Evolutionary conservation across 53 echinoderm and acorn worm species (phyloP).

Genomic region (Actinopyga echinites): DNA sequence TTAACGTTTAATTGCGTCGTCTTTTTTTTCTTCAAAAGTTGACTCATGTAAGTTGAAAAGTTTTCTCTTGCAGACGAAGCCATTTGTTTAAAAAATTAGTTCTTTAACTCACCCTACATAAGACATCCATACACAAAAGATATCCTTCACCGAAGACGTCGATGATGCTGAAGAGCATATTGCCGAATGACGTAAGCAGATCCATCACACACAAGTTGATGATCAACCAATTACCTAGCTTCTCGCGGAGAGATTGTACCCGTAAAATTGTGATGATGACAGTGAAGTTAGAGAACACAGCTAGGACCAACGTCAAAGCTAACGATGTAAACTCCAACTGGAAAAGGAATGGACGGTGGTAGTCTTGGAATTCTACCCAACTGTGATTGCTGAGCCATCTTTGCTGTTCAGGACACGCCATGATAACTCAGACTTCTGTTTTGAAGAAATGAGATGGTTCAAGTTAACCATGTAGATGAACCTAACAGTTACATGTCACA

Average conservation of each 20-base stretch:
- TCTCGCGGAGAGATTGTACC: no score
- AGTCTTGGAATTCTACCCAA: neutral
- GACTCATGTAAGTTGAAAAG: no score
- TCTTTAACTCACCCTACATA: constrained; percentile 9
- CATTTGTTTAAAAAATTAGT: no score
- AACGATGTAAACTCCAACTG: neutral
- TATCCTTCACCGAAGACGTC: constrained; percentile 23
- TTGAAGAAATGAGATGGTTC: no score
- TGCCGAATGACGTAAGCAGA: constrained; percentile 2
- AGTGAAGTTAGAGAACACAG: neutral
- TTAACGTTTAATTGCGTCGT: no score
- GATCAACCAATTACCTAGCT: neutral
- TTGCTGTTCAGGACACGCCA: neutral
- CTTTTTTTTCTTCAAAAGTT: no score
- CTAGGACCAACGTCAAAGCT: neutral
- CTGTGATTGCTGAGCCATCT: neutral
- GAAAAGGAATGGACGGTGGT: neutral
- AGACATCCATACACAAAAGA: neutral
- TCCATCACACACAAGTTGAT: no score
- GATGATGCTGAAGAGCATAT: constrained; percentile 4
- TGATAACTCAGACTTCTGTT: no score
- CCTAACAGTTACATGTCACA: no score
- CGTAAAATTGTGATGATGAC: neutral
- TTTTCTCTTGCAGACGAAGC: no score
- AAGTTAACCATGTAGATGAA: no score